These are phyloP conservation scores for Acheta domesticus DNA, from an alignment of 2,888 invertebrate species.

Conservation along the genomic window DNA sequence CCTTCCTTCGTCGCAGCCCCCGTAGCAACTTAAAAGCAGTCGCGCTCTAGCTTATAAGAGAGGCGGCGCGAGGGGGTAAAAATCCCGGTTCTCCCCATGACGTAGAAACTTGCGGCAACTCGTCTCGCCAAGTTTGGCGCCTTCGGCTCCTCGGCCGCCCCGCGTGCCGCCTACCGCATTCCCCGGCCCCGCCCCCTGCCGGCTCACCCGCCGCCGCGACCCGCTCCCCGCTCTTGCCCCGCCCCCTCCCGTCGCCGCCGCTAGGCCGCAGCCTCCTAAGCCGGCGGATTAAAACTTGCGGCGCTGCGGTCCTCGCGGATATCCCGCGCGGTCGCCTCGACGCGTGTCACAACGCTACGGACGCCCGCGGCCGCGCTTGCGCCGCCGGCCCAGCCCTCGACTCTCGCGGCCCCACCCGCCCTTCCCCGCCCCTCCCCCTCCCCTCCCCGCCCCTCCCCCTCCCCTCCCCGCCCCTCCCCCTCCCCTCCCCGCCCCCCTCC, in stretches of 20 bases:
- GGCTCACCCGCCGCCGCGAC: not conserved
- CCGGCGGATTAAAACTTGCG: not conserved
- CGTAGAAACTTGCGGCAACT: constrained; percentile 18
- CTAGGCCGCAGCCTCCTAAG: not conserved
- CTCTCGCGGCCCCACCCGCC: no score
- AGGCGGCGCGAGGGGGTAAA: not conserved
- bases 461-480: no score
- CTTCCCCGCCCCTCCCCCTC: no score
- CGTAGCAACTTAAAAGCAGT: not conserved
- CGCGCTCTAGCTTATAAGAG: not conserved
- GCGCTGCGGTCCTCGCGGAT: not conserved
- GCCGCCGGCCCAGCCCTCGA: no score
- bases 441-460: no score
- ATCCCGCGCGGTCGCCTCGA: not conserved
- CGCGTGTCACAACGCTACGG: not conserved
- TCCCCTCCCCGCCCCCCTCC: no score
- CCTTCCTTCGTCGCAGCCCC: not conserved
- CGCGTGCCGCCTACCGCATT: not conserved
- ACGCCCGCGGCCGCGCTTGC: no score
- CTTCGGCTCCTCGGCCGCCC: not conserved
- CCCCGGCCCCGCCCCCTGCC: not conserved
- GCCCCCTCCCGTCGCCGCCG: not conserved
- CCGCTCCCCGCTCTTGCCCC: not conserved
- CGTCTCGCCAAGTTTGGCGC: not conserved
- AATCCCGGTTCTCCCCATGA: not conserved